Percentiles rank a stretch among this genome's conserved stretches.
Conservation (phyloP, 2,113 vertebrate species). For the Gavialis gangeticus region DNA sequence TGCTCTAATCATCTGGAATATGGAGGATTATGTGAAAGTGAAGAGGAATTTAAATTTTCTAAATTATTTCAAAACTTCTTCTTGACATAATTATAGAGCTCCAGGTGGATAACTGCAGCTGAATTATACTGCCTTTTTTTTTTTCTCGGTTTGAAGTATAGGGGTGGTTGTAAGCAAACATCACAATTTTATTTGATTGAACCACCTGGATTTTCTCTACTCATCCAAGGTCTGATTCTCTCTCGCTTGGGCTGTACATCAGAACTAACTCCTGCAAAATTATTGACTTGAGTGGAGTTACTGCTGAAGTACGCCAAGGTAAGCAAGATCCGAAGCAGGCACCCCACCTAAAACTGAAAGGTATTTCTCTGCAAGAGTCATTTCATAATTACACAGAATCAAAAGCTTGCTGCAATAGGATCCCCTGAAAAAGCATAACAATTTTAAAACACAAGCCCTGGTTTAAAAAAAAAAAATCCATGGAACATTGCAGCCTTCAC, state of each 20-base stretch:
- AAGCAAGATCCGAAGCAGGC: not conserved
- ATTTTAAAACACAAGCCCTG: slow-evolving; percentile 41
- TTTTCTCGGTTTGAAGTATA: not conserved
- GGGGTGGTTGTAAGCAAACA: not conserved
- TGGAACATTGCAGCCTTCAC: not conserved
- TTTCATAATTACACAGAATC: slow-evolving; percentile 20
- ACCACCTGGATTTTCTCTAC: slow-evolving; percentile 45
- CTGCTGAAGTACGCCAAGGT: not conserved
- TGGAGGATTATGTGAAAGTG: not conserved
- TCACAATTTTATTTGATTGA: slow-evolving; percentile 1
- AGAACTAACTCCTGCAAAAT: not conserved
- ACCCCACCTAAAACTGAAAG: rapidly evolving
- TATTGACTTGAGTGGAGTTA: not conserved
- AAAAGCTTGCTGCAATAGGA: slow-evolving; percentile 52
- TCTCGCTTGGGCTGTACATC: not conserved
- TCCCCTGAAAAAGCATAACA: slow-evolving; percentile 53
- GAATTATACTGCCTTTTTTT: not conserved
- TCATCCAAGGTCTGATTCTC: not conserved
- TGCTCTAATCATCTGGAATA: rapidly evolving
- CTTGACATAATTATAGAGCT: not conserved
- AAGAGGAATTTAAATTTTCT: not conserved
- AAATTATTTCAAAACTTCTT: not conserved
- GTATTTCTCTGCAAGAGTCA: not conserved
- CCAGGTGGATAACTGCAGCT: not conserved
- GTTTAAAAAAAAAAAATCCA: slow-evolving; percentile 6